A percentile compares a stretch with the other conserved stretches of the same genome.
phyloP scores from a whole-genome alignment of 1,140 invertebrate genomes.

The Penaeus chinensis region DNA sequence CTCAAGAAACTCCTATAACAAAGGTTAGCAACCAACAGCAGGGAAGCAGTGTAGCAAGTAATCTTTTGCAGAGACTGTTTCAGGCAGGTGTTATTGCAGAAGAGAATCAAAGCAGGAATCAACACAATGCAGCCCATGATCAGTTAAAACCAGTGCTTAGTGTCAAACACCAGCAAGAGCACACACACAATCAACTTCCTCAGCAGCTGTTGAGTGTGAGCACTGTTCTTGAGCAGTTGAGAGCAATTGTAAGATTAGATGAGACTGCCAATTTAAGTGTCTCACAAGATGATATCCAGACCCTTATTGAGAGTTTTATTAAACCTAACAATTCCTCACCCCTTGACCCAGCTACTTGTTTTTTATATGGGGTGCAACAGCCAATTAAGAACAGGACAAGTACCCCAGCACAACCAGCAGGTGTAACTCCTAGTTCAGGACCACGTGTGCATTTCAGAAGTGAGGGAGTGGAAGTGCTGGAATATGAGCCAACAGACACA shows the following conservation, averaged over 20 bases:
- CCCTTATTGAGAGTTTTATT: conserved; percentile 30
- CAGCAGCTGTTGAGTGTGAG: conserved; percentile 24
- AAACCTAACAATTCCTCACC: background rate
- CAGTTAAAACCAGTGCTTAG: background rate
- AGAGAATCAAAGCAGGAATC: too few species aligned
- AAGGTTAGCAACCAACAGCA: background rate
- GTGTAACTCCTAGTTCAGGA: background rate
- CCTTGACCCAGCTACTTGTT: background rate
- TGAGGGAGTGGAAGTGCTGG: conserved; percentile 56
- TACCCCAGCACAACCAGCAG: conserved; percentile 24
- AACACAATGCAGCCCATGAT: background rate
- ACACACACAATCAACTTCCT: too few species aligned
- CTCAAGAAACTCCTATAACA: background rate
- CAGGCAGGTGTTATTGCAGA: background rate
- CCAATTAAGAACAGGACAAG: conserved; percentile 17
- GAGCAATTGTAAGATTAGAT: conserved; percentile 31
- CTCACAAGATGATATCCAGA: conserved; percentile 28
- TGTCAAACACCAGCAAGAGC: too few species aligned
- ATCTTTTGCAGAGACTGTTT: background rate
- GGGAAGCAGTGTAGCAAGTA: background rate
- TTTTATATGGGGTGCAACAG: background rate
- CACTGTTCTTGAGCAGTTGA: conserved; percentile 39
- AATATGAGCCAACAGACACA: conserved; percentile 49
- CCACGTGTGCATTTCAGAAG: conserved; percentile 52
- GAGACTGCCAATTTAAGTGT: conserved; percentile 4